These are phyloP conservation scores for Orestias chungarensis DNA, from an alignment of 2,797 vertebrate genomes.

Conservation along the genomic window DNA sequence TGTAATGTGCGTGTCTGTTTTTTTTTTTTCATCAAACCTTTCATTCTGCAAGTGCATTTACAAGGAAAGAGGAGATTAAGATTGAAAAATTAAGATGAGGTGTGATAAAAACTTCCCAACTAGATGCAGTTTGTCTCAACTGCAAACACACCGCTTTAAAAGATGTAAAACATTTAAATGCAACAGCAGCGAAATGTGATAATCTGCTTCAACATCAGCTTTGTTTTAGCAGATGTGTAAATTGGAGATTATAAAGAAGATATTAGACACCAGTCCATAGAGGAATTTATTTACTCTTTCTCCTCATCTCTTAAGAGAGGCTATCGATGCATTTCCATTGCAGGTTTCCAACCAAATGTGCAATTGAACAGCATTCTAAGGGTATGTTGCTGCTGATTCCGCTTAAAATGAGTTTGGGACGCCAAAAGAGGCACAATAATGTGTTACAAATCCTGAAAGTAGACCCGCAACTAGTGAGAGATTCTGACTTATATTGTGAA, in stretches of 20 bases:
- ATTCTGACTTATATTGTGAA: background rate
- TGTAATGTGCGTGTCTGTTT: constrained; percentile 6
- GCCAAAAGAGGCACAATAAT: background rate
- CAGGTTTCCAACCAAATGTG: background rate
- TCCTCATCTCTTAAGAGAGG: background rate
- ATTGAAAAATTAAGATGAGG: constrained; percentile 1
- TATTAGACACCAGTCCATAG: background rate
- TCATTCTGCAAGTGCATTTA: constrained; percentile 1
- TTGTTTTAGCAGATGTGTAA: background rate
- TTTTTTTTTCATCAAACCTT: background rate
- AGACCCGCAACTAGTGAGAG: background rate
- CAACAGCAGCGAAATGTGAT: background rate
- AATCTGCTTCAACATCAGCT: background rate
- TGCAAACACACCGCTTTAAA: constrained; percentile 24
- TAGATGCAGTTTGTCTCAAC: constrained; percentile 13
- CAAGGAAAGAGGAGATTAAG: background rate
- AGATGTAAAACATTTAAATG: constrained; percentile 10
- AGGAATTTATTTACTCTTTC: background rate
- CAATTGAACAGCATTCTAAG: background rate
- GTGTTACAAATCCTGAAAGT: background rate
- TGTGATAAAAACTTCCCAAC: constrained; percentile 3
- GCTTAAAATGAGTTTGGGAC: background rate
- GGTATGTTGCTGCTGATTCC: background rate
- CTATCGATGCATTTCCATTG: background rate
- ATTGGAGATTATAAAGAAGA: too few species aligned